These are phyloP conservation scores for Columbina picui DNA, from an alignment of 2,113 vertebrate genomes.

Conservation along the genomic window DNA sequence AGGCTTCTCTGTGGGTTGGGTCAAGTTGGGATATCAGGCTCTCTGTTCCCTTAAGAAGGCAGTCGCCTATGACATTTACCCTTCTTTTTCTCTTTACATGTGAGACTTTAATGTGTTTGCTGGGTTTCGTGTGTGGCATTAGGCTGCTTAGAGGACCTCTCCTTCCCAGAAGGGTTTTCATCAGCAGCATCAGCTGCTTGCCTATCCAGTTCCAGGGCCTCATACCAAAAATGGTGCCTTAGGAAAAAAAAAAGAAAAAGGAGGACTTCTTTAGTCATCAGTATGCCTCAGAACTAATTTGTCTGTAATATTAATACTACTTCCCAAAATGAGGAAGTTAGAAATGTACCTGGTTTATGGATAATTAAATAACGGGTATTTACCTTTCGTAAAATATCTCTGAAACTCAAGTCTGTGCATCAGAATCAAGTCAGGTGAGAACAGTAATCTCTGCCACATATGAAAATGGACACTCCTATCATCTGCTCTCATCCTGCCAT, in stretches of 20 bases:
- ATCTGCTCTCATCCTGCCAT: not conserved
- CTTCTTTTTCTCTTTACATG: too few species aligned
- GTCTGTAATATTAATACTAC: not conserved
- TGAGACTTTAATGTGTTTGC: too few species aligned
- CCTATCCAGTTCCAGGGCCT: too few species aligned
- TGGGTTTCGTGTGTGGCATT: too few species aligned
- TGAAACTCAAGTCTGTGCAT: not conserved
- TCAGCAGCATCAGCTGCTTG: too few species aligned
- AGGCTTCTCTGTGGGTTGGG: too few species aligned
- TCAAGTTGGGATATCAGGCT: too few species aligned
- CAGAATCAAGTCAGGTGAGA: not conserved
- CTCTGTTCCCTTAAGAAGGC: too few species aligned
- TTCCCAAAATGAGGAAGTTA: not conserved
- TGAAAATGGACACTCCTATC: not conserved
- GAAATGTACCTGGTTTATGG: not conserved
- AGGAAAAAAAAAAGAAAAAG: not conserved
- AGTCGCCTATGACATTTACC: too few species aligned
- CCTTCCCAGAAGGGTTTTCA: too few species aligned
- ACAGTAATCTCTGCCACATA: not conserved
- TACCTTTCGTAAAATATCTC: not conserved
- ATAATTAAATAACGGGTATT: not conserved
- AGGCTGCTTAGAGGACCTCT: too few species aligned
- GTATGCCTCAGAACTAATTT: not conserved
- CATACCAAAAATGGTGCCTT: not conserved
- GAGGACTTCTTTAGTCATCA: not conserved